Percentiles rank a stretch among this genome's conserved stretches.
These are phyloP conservation scores for Neomicropteryx cornuta DNA, from an alignment of 1,140 invertebrate species.

Conservation along the genomic window DNA sequence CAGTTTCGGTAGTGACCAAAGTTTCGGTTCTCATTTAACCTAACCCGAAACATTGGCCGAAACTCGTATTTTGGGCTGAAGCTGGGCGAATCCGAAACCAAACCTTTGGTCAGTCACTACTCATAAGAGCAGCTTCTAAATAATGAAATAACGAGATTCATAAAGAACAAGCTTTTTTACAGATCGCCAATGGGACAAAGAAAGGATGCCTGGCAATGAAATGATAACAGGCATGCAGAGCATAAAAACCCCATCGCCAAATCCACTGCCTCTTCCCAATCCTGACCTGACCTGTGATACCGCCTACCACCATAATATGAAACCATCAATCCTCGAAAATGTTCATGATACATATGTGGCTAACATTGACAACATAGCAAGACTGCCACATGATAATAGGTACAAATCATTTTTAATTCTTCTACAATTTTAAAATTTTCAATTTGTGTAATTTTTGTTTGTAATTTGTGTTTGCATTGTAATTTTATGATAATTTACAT, in stretches of 20 bases:
- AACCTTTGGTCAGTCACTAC: too few species aligned
- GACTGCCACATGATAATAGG: constrained; percentile 37
- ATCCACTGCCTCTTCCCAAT: constrained; percentile 61
- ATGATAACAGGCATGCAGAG: constrained; percentile 29
- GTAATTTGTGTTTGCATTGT: constrained; percentile 25
- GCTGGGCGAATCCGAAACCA: too few species aligned
- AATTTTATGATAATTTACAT: too few species aligned
- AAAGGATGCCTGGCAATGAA: constrained; percentile 65
- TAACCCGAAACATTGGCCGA: too few species aligned
- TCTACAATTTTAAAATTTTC: constrained; percentile 20
- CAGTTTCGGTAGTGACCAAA: too few species aligned
- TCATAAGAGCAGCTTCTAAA: too few species aligned
- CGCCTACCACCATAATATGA: constrained; percentile 39
- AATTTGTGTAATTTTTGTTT: constrained; percentile 18
- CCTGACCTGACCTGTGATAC: constrained; percentile 55
- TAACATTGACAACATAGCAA: constrained; percentile 32
- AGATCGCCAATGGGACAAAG: constrained; percentile 68
- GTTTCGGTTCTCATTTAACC: too few species aligned
- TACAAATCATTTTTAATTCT: constrained; percentile 17
- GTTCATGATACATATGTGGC: constrained; percentile 39
- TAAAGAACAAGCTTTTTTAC: too few species aligned
- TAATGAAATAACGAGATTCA: too few species aligned
- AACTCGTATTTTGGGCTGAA: too few species aligned
- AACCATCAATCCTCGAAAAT: constrained; percentile 45
- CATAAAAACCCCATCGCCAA: constrained; percentile 49